Base-by-base conservation (phyloP, 2,888 invertebrate genomes). In the Scaptomyza polygonia region DNA sequence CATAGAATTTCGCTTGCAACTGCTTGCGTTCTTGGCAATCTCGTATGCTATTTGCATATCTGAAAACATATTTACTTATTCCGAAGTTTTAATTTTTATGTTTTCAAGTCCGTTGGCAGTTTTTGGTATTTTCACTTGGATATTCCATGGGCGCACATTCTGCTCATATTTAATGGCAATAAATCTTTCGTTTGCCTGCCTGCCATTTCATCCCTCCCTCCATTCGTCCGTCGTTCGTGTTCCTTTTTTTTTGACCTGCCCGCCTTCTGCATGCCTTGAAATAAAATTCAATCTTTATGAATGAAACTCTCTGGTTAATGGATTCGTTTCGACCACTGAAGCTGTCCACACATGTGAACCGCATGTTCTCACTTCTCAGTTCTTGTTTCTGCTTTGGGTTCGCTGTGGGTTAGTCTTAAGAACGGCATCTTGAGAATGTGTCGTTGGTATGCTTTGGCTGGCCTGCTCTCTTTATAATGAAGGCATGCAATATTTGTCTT, bases 281-380 rank as follows among this genome's bases (percentile, higher is more conserved):
- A 51, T 62, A 76, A 75, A 80, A 78, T 67, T 52, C 51, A 79
- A 63, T 83, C 80, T 81, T 81, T 81, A 84, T 81, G 80, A 81
- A 81, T 81, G 85, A 81, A 79, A 73, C 66, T 81, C 48, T 78
- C 73, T 57, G 65, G 70, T 73, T 69, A 82, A 81, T 81, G 73
- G 76, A 79, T 79, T 81, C 79, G 79, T 62, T 47, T 64, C 76
- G 65, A 29, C 45, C 58, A 43, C 47, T 51, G 34, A 32, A 32
- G 32, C 47, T 67, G 68, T 53, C 58, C 56, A 66, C 78, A 79
- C 72, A 81, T 85, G 71, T 73, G 85, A 79, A 51, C 77, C 75
- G 72, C 72, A 82, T 81, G 72, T 81, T 71, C 29, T 36, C 21
- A 40, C 48, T 30, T 32, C 42, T 18, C 34, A 5, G 66, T 78